Evolutionary conservation across 2,797 vertebrate genomes (phyloP), one percentile per base, ranked within the genome.

Genomic region (Carapus acus): DNA sequence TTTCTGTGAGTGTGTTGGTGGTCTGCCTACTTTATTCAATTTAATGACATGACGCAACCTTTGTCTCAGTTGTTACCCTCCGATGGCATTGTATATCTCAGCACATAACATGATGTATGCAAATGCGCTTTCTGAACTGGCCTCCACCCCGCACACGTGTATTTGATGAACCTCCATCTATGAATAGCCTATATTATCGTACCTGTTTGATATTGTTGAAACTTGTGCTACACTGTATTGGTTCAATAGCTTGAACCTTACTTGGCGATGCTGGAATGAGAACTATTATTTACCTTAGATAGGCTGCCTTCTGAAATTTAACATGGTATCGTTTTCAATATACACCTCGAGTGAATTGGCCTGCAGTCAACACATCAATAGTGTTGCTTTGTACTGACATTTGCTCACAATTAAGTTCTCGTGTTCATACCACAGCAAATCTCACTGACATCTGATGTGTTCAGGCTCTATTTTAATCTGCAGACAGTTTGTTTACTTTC

Each of bases 141-240:
- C 71, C 27, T 64, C 65, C 24, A 27, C 24, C 61, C 42, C 37
- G 22, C 17, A 54, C 54, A 68, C 49, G 41, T 68, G 62, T 71
- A 71, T 51, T 69, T 67, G 57, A 67, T 71, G 65, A 73, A 76
- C 73, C 79, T 81, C 73, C 77, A 78, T 80, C 73, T 63, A 76
- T 74, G 52, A 62, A 68, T 76, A 75, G 65, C 78, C 73, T 77
- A 68, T 73, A 74, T 74, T 69, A 69, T 61, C 54, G 72, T 81
- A 74, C 69, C 77, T 74, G 77, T 85, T 80, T 79, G 71, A 67
- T 74, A 72, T 82, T 76, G 76, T 79, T 70, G 49, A 76, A 52
- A 73, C 38, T 59, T 58, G 76, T 76, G 73, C 57, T 71, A 63
- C 65, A 70, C 60, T 65, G 58, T 78, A 65, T 67, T 77, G 72